A percentile compares a stretch with the other conserved stretches of the same genome.
Evolutionary conservation across 2,888 invertebrate species (phyloP).

Genomic region (Drosophila mulleri): DNA sequence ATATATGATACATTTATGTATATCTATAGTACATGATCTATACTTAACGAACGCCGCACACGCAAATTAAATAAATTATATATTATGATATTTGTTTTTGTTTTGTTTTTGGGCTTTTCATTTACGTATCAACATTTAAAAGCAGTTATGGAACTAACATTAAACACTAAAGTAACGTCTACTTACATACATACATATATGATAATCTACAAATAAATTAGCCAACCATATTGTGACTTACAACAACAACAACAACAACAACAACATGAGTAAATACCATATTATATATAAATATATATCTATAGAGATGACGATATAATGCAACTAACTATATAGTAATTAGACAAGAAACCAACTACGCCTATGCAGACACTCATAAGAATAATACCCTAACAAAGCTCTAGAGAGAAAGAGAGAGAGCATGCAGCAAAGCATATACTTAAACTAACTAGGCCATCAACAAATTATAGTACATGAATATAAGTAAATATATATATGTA

Average conservation of each 20-base stretch:
- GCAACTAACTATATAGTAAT: constrained; percentile 59
- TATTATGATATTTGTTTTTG: constrained; percentile 1
- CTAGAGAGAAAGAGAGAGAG: constrained; percentile 44
- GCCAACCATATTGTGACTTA: constrained; percentile 79
- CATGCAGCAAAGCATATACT: constrained; percentile 47
- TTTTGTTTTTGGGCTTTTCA: not conserved
- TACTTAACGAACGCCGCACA: constrained; percentile 17
- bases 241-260: constrained; percentile 47
- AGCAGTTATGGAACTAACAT: constrained; percentile 23
- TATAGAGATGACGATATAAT: constrained; percentile 51
- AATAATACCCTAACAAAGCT: not conserved
- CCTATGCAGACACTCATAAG: constrained; percentile 49
- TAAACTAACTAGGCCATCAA: constrained; percentile 70
- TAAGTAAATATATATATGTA: constrained; percentile 12
- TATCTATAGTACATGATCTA: constrained; percentile 10
- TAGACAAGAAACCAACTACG: constrained; percentile 57
- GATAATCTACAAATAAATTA: constrained; percentile 48
- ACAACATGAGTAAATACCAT: constrained; percentile 25
- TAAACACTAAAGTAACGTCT: constrained; percentile 9
- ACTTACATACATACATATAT: constrained; percentile 27
- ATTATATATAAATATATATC: constrained; percentile 29
- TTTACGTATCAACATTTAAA: constrained; percentile 20
- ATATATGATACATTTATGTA: not conserved
- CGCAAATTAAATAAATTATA: constrained; percentile 43
- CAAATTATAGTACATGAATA: constrained; percentile 60